Percentiles rank a stretch among this genome's conserved stretches.
Evolutionary conservation across 2,888 invertebrate genomes (phyloP).

Genomic region (Mythimna vitellina): DNA sequence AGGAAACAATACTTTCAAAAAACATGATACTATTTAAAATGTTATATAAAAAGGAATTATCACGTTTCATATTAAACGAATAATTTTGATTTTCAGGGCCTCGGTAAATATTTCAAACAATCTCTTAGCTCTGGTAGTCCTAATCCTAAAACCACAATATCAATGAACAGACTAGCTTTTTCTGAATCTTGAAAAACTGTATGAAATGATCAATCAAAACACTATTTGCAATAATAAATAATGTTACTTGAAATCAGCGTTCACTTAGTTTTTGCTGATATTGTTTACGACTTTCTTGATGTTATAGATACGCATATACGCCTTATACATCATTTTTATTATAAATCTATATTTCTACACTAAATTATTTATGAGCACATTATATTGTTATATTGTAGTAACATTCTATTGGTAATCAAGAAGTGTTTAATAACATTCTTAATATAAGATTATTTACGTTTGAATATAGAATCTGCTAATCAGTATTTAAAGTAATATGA

Average conservation of each 20-base stretch:
- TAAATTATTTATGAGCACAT: too few species aligned
- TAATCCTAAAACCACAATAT: not conserved
- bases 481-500: not conserved
- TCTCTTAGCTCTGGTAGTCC: too few species aligned
- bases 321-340: not conserved
- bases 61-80: conserved; percentile 28
- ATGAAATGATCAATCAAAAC: not conserved
- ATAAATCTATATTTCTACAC: too few species aligned
- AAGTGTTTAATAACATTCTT: not conserved
- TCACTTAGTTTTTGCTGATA: too few species aligned
- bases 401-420: not conserved
- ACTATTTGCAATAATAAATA: not conserved
- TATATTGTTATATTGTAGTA: not conserved
- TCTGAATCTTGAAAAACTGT: not conserved
- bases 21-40: conserved; percentile 15
- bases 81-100: not conserved
- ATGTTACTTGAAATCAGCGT: not conserved
- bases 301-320: not conserved
- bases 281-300: not conserved
- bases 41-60: conserved; percentile 14
- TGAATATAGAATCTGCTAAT: not conserved
- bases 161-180: not conserved
- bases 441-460: too few species aligned
- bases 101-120: too few species aligned
- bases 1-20: conserved; percentile 47